A percentile compares a stretch with the other conserved stretches of the same genome.
Conservation (phyloP, 1,140 invertebrate genomes). For the Pemphigus obesinymphae region DNA sequence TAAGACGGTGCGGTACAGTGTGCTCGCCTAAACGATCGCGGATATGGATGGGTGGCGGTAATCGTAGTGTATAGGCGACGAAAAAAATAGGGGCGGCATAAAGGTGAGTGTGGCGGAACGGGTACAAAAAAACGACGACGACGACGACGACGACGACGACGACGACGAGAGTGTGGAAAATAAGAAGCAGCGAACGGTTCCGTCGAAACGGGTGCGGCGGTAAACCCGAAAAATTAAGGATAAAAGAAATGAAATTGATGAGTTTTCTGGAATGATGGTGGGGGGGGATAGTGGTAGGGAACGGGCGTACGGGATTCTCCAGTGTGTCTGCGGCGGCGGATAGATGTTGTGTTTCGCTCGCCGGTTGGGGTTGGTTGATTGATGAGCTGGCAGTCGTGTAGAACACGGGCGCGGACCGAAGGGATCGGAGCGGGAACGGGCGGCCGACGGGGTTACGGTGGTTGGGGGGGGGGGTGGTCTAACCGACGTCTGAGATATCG, state of each 20-base stretch:
- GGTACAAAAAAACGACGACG: no score
- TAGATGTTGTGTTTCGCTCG: neutral
- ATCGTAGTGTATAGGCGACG: no score
- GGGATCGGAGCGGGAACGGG: no score
- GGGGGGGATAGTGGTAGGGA: no score
- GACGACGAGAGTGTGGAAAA: neutral
- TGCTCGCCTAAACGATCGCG: no score
- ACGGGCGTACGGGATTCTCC: neutral
- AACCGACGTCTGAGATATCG: constrained; percentile 39
- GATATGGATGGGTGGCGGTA: no score
- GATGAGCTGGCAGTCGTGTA: constrained; percentile 17
- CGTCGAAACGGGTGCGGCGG: neutral
- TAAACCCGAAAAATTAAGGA: constrained; percentile 40
- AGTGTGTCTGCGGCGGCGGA: neutral
- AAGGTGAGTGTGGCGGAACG: no score
- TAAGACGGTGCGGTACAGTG: no score
- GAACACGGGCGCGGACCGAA: constrained; percentile 8
- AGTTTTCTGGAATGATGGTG: neutral
- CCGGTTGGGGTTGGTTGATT: constrained; percentile 32
- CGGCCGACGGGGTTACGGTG: neutral
- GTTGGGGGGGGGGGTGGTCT: neutral
- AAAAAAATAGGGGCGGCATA: no score
- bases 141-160: neutral
- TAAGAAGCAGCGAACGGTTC: neutral
- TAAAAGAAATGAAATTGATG: constrained; percentile 39